Conservation (phyloP, 2,888 invertebrate species). For the Mycalesis mineus region DNA sequence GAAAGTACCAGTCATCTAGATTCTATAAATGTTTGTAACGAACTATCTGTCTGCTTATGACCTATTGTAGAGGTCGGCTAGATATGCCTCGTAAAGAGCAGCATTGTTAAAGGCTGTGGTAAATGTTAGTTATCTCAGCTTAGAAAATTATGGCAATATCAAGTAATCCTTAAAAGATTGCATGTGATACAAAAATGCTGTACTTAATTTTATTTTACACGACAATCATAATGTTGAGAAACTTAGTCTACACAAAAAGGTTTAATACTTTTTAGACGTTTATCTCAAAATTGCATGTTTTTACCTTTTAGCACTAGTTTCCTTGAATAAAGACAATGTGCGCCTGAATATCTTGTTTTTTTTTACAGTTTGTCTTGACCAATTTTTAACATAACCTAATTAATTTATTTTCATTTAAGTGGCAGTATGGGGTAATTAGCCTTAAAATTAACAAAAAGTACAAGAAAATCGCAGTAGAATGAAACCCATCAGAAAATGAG, state of each 20-base stretch:
- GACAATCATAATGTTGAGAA: not conserved
- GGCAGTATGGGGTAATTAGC: too few species aligned
- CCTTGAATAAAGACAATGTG: conserved; percentile 62
- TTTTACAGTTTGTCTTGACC: not conserved
- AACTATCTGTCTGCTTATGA: conserved; percentile 18
- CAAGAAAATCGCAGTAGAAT: too few species aligned
- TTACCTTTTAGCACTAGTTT: conserved; percentile 52
- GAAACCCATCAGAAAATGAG: too few species aligned
- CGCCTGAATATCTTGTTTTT: conserved; percentile 38
- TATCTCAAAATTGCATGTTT: conserved; percentile 57
- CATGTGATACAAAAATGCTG: conserved; percentile 5
- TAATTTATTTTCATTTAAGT: too few species aligned
- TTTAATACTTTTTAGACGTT: conserved; percentile 39
- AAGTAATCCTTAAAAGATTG: conserved; percentile 18
- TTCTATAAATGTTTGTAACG: conserved; percentile 40
- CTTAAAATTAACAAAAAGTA: too few species aligned
- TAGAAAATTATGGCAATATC: conserved; percentile 22
- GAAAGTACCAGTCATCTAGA: conserved; percentile 49
- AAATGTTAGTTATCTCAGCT: conserved; percentile 30
- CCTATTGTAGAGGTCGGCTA: conserved; percentile 34
- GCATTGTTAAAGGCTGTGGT: conserved; percentile 61
- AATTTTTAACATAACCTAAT: too few species aligned
- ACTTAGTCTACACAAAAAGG: not conserved
- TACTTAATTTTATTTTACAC: conserved; percentile 1
- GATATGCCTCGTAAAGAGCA: conserved; percentile 44